Evolutionary conservation across 2,888 invertebrate genomes (phyloP), one percentile per base, ranked within the genome.

Genomic region (Cryptosula pallasiana): DNA sequence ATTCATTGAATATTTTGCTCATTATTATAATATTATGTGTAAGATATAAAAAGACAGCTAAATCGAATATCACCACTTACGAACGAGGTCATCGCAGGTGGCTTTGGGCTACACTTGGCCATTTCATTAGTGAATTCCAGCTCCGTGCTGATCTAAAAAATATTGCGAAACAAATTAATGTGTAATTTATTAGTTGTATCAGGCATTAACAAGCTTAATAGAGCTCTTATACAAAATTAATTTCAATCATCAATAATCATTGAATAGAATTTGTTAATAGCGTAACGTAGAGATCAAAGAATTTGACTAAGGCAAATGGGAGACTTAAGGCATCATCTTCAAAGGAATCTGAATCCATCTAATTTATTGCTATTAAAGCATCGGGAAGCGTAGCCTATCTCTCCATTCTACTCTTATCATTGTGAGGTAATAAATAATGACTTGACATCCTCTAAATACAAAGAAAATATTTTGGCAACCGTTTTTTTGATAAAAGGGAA

Each of bases 111-210:
- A n/a, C n/a, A n/a, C n/a, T n/a, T 45, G 20, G 5, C 45, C 45
- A 45, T 45, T 45, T 45, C 45, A 20, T 45, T 45, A 45, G 45
- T 20, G 9, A 45, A 45, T 13, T 45, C 9, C 5, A 45, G 45
- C 9, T 45, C 5, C 5, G 45, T 45, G 5, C 45, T 45, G 20
- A 45, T 45, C 45, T 45, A 45, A 45, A n/a, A 45, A 45, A 45
- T 45, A 45, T 63, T 63, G 63, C 63, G 32, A 27, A 63, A 63
- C n/a, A 63, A 32, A 63, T 63, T 63, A 63, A 63, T 63, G 34
- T 34, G 34, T 63, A 20, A 63, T 32, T 63, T 32, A 63, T 63
- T 63, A 63, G 63, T 63, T 32, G 32, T 63, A 32, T 63, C 32
- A 63, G 27, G 9, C 63, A 63, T 63, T 63, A 63, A 34, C 9